A percentile compares a stretch with the other conserved stretches of the same genome.
Evolutionary conservation across 1,140 invertebrate genomes (phyloP).

Genomic region (Zaprionus ghesquierei): DNA sequence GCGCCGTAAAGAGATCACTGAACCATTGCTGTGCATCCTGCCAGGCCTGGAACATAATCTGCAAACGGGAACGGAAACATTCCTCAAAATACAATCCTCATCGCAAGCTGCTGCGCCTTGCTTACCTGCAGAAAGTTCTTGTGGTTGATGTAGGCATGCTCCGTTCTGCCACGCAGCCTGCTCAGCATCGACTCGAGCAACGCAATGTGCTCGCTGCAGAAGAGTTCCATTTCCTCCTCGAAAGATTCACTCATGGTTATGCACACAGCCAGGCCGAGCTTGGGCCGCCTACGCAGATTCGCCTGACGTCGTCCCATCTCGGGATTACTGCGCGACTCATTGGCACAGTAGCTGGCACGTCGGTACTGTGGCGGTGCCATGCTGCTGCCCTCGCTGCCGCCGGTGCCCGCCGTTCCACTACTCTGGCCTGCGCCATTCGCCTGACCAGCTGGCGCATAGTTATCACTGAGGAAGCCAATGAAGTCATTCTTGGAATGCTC

Average conservation of each 20-base stretch:
- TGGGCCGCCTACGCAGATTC: slow-evolving; percentile 76
- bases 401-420: slow-evolving; percentile 19
- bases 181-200: slow-evolving; percentile 91
- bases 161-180: slow-evolving; percentile 87
- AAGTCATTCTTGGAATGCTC: slow-evolving; percentile 78
- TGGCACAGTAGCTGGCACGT: slow-evolving; percentile 70
- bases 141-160: slow-evolving; percentile 83
- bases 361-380: slow-evolving; percentile 64
- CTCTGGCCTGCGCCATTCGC: slow-evolving; percentile 6
- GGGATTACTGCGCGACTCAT: slow-evolving; percentile 79
- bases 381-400: slow-evolving; percentile 73
- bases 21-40: slow-evolving; percentile 84
- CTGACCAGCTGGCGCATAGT: slow-evolving; percentile 28
- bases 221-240: slow-evolving; percentile 85
- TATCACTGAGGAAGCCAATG: slow-evolving; percentile 81
- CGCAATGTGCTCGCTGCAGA: slow-evolving; percentile 91
- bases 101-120: not conserved
- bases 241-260: slow-evolving; percentile 80
- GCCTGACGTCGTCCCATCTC: slow-evolving; percentile 71
- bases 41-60: slow-evolving; percentile 85
- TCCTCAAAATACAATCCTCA: not conserved
- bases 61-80: not conserved
- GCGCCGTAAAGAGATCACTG: slow-evolving; percentile 87
- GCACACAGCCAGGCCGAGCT: slow-evolving; percentile 85
- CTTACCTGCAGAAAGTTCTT: slow-evolving; percentile 73